A percentile compares a stretch with the other conserved stretches of the same genome.
Evolutionary conservation across 2,888 invertebrate genomes (phyloP).

Genomic region (Drosophila diplacantha): DNA sequence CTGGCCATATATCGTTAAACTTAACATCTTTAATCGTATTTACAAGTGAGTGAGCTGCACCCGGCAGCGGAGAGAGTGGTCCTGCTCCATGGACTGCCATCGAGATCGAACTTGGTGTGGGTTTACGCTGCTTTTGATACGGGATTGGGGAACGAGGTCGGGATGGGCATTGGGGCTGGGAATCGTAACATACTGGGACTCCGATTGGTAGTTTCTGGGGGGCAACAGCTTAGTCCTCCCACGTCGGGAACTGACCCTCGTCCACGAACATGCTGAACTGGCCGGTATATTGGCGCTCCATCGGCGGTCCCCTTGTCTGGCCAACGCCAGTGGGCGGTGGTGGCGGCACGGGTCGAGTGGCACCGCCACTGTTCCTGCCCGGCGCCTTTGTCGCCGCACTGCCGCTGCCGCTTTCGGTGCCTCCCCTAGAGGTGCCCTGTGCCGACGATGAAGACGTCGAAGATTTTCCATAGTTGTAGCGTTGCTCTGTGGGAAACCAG

Average conservation of each 20-base stretch:
- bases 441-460: conserved; percentile 46
- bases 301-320: conserved; percentile 47
- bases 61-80: conserved; percentile 7
- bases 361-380: conserved; percentile 5
- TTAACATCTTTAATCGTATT: conserved; percentile 66
- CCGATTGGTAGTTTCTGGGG: conserved; percentile 2
- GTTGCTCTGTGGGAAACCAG: conserved; percentile 57
- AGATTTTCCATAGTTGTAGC: conserved; percentile 73
- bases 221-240: conserved; percentile 81
- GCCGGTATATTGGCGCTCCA: conserved; percentile 66
- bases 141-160: not conserved
- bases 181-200: conserved; percentile 2
- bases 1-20: conserved; percentile 57
- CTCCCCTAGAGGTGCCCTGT: conserved; percentile 68
- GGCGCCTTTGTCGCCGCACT: conserved; percentile 70
- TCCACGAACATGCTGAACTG: conserved; percentile 80
- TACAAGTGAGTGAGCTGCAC: conserved; percentile 65
- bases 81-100: conserved; percentile 1
- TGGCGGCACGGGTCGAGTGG: conserved; percentile 28
- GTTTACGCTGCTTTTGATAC: not conserved
- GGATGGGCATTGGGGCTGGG: conserved; percentile 2
- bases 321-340: conserved; percentile 10
- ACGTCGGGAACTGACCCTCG: conserved; percentile 81
- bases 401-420: conserved; percentile 14
- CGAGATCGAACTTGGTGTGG: conserved; percentile 9